Percentiles rank a stretch among this genome's conserved stretches.
Conservation (phyloP, 2,113 vertebrate genomes). For the Eidolon helvum region DNA sequence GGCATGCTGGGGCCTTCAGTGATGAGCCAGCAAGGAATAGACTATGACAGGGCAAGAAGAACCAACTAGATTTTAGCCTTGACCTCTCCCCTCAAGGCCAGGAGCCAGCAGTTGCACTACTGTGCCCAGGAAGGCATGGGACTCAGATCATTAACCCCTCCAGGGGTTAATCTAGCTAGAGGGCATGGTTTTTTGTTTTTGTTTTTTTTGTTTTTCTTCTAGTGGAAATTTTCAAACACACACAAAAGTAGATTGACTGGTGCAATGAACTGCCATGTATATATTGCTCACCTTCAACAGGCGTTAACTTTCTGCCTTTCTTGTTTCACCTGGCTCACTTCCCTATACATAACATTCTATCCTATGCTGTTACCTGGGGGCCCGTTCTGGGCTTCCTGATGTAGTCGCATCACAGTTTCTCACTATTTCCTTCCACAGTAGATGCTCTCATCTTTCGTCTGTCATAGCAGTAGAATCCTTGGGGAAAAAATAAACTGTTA, state of each 20-base stretch:
- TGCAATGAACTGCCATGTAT: neutral
- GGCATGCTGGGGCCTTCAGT: neutral
- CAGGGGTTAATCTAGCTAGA: neutral
- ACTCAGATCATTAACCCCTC: neutral
- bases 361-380: neutral
- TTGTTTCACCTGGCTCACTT: neutral
- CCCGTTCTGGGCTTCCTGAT: neutral
- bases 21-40: neutral
- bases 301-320: neutral
- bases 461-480: neutral
- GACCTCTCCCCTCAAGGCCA: neutral
- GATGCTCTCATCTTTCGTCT: neutral
- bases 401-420: neutral
- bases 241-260: neutral
- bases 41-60: neutral
- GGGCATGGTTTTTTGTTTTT: neutral
- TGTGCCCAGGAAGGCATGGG: neutral
- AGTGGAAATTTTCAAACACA: neutral
- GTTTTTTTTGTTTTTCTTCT: neutral
- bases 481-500: neutral
- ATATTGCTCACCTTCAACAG: neutral
- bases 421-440: neutral
- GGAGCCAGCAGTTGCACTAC: neutral
- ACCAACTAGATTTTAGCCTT: neutral
- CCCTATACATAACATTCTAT: no score